Base-by-base conservation (phyloP, 53 echinoderm and acorn worm genomes). In the Stichopus horrens region DNA sequence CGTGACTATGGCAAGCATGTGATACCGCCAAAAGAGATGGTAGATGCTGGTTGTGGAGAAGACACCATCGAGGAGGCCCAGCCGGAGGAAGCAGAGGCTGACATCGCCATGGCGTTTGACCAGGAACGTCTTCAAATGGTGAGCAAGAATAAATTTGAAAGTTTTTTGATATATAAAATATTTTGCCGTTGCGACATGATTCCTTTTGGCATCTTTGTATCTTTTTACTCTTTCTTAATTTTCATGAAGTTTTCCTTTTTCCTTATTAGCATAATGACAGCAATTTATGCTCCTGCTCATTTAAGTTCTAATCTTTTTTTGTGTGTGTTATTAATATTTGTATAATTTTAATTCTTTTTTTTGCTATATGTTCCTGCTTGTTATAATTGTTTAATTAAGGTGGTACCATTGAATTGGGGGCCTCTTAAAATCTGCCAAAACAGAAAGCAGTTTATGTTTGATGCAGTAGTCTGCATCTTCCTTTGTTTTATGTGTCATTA, bases 51-150 rank as follows among this genome's bases (percentile, higher is more conserved):
- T 51, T 98, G 98, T 79, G 98, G 98, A 9, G 94, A 98, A 23
- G 95, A 98, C 74, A 92, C 89, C 59, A 88, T 98, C 57, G 89
- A 92, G 21, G 94, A 90, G 21, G 95, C 94, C 21, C 98, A 98
- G 66, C 93, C 95, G 1, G 98, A 98, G 66, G 98, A 96, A 52
- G 95, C 92, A 53, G 98, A 98, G 85, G 98, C 98, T 1, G 98
- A 98, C 78, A 90, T 96, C 9, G 94, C 90, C 13, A 94, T 94
- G 90, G 91, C 90, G 21, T 77, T 93, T 73, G 98, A 98, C 79
- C 96, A 98, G 57, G 94, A 98, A 82, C 90, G 92, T 81, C 75
- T 87, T 21, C 87, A 87, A 74, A 87, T 87, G 87, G 87, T 87
- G 54, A 85, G 85, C 7, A 9, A 20, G 37, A 11, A 14, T 67